Conservation (phyloP, 2,797 vertebrate species). For the Rhynchonycteris naso region DNA sequence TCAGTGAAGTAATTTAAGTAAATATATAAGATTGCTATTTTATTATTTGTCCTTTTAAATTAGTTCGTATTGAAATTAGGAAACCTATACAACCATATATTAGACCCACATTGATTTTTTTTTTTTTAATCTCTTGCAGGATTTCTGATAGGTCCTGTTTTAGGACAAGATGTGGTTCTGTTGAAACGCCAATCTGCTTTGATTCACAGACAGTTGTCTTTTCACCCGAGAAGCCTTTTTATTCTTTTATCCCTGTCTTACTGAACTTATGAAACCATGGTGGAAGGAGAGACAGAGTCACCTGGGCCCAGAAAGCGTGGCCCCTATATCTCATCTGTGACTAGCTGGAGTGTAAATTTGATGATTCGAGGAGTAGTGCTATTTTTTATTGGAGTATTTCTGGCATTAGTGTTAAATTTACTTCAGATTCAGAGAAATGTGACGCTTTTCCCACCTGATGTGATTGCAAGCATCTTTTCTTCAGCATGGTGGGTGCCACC, state of each 20-base stretch:
- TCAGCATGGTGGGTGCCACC: slow-evolving; percentile 98
- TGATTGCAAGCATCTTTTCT: slow-evolving; percentile 96
- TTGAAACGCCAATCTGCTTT: slow-evolving; percentile 65
- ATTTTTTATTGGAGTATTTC: slow-evolving; percentile 95
- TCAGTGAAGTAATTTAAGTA: slow-evolving; percentile 49
- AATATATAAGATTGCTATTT: slow-evolving; percentile 26
- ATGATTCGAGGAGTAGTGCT: slow-evolving; percentile 92
- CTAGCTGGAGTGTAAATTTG: slow-evolving; percentile 92
- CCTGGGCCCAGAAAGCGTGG: slow-evolving; percentile 84
- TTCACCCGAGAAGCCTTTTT: slow-evolving; percentile 33
- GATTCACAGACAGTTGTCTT: slow-evolving; percentile 67
- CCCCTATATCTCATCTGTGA: slow-evolving; percentile 91
- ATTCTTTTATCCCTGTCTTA: neutral
- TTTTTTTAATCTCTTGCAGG: slow-evolving; percentile 81
- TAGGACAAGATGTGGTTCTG: slow-evolving; percentile 59
- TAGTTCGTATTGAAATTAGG: neutral
- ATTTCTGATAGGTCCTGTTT: slow-evolving; percentile 81
- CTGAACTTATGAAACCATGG: slow-evolving; percentile 85
- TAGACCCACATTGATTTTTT: slow-evolving; percentile 64
- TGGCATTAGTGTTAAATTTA: slow-evolving; percentile 95
- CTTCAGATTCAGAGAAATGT: slow-evolving; percentile 97
- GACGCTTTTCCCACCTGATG: slow-evolving; percentile 96
- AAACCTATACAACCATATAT: slow-evolving; percentile 28
- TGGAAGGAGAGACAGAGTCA: slow-evolving; percentile 83
- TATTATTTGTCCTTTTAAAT: slow-evolving; percentile 46